A percentile compares a stretch with the other conserved stretches of the same genome.
Evolutionary conservation across 2,113 vertebrate species (phyloP).

Genomic region (Lophochroa leadbeateri): DNA sequence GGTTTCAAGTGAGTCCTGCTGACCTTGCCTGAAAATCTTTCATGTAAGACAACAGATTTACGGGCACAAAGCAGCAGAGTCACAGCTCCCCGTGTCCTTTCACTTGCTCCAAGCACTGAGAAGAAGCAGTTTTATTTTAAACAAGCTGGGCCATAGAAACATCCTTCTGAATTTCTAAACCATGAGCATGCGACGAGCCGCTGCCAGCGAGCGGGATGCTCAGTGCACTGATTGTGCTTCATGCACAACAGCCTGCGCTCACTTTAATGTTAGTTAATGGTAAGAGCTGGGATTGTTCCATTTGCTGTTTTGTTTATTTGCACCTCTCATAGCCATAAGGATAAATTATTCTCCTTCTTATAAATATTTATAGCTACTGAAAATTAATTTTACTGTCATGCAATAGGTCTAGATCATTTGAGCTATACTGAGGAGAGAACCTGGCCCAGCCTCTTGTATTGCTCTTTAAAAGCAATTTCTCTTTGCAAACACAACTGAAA

Average conservation of each 20-base stretch:
- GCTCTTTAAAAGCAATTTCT: neutral
- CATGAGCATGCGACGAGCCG: neutral
- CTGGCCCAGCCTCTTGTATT: neutral
- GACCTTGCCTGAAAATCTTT: slow-evolving; percentile 11
- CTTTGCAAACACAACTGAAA: neutral
- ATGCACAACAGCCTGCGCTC: neutral
- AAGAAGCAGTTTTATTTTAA: slow-evolving; percentile 20
- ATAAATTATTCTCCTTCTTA: neutral
- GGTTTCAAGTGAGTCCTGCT: slow-evolving; percentile 22
- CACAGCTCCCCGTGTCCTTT: neutral
- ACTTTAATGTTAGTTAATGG: neutral
- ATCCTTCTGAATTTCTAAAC: neutral
- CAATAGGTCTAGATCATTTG: neutral
- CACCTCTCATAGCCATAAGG: neutral
- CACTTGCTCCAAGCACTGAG: neutral
- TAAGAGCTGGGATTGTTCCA: neutral
- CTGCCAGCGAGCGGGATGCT: neutral
- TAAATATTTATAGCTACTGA: neutral
- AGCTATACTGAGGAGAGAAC: neutral
- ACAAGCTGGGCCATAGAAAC: neutral
- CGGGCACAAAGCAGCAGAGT: neutral
- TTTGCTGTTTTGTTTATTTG: neutral
- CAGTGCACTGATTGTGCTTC: neutral
- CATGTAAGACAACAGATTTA: neutral
- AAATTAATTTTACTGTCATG: neutral